phyloP scores from a whole-genome alignment of 1,140 invertebrate genomes.

The Phymastichus coffea region DNA sequence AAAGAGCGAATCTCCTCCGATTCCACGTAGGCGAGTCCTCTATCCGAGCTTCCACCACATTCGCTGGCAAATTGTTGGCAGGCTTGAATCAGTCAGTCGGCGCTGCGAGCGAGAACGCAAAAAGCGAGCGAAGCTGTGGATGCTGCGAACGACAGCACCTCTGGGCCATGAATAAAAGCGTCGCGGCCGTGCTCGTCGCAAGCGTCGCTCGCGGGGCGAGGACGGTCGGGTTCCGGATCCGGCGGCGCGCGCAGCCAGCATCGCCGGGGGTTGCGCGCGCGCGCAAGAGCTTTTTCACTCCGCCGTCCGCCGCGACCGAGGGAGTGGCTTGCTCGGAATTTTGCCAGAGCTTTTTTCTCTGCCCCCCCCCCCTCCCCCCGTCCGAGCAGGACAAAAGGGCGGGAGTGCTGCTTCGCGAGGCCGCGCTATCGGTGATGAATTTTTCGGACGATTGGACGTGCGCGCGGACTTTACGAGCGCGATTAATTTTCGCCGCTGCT shows the following conservation, averaged over 20 bases:
- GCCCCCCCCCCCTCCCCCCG: conserved; percentile 29
- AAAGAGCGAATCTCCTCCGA: no score
- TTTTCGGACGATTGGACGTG: background rate
- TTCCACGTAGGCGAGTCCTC: no score
- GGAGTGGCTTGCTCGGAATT: conserved; percentile 39
- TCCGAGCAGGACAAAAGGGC: background rate
- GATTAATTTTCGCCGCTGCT: background rate
- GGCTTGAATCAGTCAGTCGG: no score
- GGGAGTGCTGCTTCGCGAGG: background rate
- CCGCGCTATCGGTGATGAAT: conserved; percentile 17
- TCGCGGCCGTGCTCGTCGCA: background rate
- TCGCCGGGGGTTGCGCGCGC: conserved; percentile 36
- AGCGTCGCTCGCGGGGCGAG: conserved; percentile 19
- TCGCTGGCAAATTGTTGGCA: no score
- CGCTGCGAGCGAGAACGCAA: no score
- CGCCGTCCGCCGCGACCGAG: conserved; percentile 34
- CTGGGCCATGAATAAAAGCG: no score
- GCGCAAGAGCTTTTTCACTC: conserved; percentile 41
- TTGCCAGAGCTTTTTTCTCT: conserved; percentile 29
- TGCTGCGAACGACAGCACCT: background rate
- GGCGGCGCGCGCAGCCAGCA: conserved; percentile 21
- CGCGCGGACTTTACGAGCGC: background rate
- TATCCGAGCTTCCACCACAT: no score
- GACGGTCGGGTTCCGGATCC: conserved; percentile 42
- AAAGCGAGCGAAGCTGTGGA: background rate